These are phyloP conservation scores for Sebastes goodei DNA, from an alignment of 2,797 vertebrate genomes.

Conservation along the genomic window DNA sequence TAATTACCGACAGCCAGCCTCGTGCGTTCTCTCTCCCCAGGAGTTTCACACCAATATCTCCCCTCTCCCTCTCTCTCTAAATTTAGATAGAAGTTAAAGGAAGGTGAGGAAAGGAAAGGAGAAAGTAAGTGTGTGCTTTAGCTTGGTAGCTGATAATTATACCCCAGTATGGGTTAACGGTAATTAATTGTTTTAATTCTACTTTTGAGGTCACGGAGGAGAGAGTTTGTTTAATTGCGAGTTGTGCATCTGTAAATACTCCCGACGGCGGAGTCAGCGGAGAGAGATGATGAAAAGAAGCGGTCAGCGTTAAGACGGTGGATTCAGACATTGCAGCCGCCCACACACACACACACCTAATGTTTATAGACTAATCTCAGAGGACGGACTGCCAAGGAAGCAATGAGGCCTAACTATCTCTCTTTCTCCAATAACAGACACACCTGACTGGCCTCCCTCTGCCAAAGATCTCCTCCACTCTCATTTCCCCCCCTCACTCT, in stretches of 20 bases:
- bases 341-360: constrained; percentile 14
- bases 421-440: constrained; percentile 48
- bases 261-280: constrained; percentile 3
- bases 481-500: constrained; percentile 13
- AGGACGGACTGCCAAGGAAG: constrained; percentile 57
- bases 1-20: constrained; percentile 77
- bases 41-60: constrained; percentile 74
- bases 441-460: constrained; percentile 54
- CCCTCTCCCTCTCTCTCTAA: constrained; percentile 48
- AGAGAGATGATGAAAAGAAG: constrained; percentile 20
- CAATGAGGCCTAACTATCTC: constrained; percentile 69
- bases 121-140: constrained; percentile 35
- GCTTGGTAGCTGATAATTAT: constrained; percentile 78
- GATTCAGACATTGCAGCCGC: constrained; percentile 6
- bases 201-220: constrained; percentile 68
- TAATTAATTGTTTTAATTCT: constrained; percentile 84
- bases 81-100: constrained; percentile 72
- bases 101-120: constrained; percentile 62
- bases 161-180: constrained; percentile 69
- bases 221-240: constrained; percentile 67
- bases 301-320: constrained; percentile 6
- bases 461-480: constrained; percentile 33
- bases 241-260: constrained; percentile 76
- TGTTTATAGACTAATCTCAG: constrained; percentile 61
- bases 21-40: constrained; percentile 61